These are phyloP conservation scores for Melanocharis versteri DNA, from an alignment of 2,113 vertebrate genomes.

Conservation along the genomic window DNA sequence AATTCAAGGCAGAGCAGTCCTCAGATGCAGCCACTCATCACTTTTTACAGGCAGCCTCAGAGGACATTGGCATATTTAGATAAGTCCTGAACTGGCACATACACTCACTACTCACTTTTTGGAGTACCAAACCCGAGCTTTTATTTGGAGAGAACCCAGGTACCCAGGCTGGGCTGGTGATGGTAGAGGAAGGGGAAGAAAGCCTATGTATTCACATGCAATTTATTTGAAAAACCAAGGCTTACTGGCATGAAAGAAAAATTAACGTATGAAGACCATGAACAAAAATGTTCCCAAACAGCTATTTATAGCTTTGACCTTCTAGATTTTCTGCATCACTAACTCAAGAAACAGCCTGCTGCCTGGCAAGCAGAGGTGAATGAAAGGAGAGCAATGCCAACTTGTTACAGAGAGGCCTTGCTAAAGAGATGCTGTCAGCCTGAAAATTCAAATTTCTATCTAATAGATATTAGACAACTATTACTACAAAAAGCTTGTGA, in stretches of 20 bases:
- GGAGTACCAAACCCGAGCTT: neutral
- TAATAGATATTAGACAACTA: neutral
- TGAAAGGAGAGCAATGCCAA: slow-evolving; percentile 11
- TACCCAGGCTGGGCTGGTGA: neutral
- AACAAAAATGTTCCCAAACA: slow-evolving; percentile 46
- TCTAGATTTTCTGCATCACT: slow-evolving; percentile 55
- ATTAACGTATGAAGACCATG: neutral
- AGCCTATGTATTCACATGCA: neutral
- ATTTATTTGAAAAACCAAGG: neutral
- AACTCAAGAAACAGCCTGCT: slow-evolving; percentile 43
- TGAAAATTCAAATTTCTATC: neutral
- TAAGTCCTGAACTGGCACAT: neutral
- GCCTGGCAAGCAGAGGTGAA: slow-evolving; percentile 52
- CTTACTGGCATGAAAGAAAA: neutral
- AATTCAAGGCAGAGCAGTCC: neutral
- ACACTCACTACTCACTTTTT: neutral
- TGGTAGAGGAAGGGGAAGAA: neutral
- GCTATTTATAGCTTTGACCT: slow-evolving; percentile 63
- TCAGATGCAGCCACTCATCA: neutral
- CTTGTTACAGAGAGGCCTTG: neutral
- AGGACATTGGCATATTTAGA: neutral
- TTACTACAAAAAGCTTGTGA: neutral
- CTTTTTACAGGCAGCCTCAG: neutral
- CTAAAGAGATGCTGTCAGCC: neutral
- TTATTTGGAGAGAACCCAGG: neutral